A percentile compares a stretch with the other conserved stretches of the same genome.
Evolutionary conservation across 2,797 vertebrate genomes (phyloP).

Genomic region (Yasuhikotakia modesta): DNA sequence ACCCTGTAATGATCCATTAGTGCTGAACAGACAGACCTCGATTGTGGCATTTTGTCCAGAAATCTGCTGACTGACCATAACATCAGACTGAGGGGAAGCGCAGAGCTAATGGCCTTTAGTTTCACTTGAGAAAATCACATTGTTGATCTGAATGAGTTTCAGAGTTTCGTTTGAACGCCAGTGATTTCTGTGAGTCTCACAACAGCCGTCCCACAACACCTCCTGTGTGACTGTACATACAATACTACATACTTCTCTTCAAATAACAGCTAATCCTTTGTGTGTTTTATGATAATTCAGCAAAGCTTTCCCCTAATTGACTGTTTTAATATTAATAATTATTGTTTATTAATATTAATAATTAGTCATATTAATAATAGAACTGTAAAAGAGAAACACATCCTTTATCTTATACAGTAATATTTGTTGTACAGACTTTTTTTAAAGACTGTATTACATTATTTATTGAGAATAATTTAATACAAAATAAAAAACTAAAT

Average conservation of each 20-base stretch:
- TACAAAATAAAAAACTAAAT: background rate
- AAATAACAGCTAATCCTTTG: background rate
- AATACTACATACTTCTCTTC: background rate
- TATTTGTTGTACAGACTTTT: background rate
- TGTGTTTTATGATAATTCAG: background rate
- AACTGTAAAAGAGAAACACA: background rate
- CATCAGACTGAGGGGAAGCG: conserved; percentile 9
- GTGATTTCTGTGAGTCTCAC: background rate
- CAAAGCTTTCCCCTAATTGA: background rate
- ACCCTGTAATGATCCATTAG: background rate
- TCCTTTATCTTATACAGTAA: background rate
- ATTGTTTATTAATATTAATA: no score
- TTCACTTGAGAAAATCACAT: conserved; percentile 19
- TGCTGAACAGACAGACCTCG: conserved; percentile 33
- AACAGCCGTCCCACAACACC: background rate
- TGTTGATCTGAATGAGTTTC: background rate
- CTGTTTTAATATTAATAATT: no score
- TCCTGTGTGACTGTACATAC: background rate
- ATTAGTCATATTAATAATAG: no score
- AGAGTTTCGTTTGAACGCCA: background rate
- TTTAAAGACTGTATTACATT: background rate
- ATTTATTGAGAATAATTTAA: background rate
- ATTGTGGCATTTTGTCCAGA: conserved; percentile 33
- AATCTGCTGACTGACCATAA: conserved; percentile 37
- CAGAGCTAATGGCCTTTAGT: conserved; percentile 11